Conservation (phyloP, 1,140 invertebrate genomes). For the Zaprionus davidi region DNA sequence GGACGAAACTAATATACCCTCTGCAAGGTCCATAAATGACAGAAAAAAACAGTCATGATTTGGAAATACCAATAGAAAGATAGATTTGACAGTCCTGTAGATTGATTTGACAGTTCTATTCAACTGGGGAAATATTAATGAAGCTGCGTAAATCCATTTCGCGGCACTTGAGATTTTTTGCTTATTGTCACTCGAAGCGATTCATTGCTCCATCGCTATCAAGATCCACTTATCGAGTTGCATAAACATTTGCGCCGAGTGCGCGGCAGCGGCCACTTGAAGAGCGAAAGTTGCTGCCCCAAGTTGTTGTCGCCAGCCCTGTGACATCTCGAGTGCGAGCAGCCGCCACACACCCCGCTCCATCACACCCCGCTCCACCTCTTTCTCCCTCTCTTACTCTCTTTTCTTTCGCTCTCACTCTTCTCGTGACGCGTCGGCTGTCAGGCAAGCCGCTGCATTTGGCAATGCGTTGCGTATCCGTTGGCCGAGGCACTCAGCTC, state of each 20-base stretch:
- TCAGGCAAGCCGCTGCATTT: constrained; percentile 64
- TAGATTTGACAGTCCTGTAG: background rate
- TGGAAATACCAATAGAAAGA: background rate
- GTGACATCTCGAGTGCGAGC: constrained; percentile 63
- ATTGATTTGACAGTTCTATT: background rate
- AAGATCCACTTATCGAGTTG: constrained; percentile 35
- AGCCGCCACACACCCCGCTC: background rate
- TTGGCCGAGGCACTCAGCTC: constrained; percentile 30
- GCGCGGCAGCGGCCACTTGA: constrained; percentile 28
- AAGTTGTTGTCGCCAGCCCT: constrained; percentile 66
- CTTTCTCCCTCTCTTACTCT: background rate
- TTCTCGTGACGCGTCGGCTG: constrained; percentile 20
- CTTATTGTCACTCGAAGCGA: constrained; percentile 33
- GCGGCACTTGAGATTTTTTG: constrained; percentile 22
- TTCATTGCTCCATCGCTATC: constrained; percentile 30
- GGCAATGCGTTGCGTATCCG: constrained; percentile 62
- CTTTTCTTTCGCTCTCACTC: background rate
- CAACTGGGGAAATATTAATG: constrained; percentile 10
- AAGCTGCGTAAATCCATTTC: constrained; percentile 9
- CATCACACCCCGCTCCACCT: background rate
- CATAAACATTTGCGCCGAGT: constrained; percentile 35
- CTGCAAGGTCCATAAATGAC: too few species aligned
- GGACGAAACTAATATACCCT: too few species aligned
- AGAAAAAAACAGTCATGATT: too few species aligned
- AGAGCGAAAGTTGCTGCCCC: constrained; percentile 36